Base-by-base conservation (phyloP, 2,113 vertebrate species). In the Archocentrus centrarchus region DNA sequence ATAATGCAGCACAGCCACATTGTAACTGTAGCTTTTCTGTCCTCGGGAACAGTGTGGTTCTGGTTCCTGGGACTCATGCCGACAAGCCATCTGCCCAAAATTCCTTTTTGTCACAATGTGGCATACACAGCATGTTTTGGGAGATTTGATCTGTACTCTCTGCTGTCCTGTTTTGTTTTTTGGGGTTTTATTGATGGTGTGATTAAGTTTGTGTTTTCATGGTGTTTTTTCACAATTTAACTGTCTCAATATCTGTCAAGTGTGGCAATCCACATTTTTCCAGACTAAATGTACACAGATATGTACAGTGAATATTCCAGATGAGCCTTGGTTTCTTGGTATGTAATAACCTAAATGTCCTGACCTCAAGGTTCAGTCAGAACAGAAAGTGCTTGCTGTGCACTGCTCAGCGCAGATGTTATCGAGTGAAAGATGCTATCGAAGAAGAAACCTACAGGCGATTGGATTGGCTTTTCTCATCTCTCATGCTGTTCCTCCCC, bases 31-130 rank as follows among this genome's bases (percentile, higher is more conserved):
- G 75, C 62, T 83, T 93, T 88, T 81, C 58, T 81, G 77, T 86
- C 82, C 64, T 59, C 66, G 15, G 85, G 87, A 81, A 68, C 10
- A 13, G 77, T 77, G 64, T 24, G 75, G 63, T 77, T 78, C 47
- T 64, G 77, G 44, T 86, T 80, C 86, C 66, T 81, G 47, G 87
- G 89, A 90, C 59, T 70, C 88, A 78, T 75, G 75, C 73, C n/a
- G 84, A 77, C 75, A 53, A 70, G 75, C 90, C 91, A 91, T 94
- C 85, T 91, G 91, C 79, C 59, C 24, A 18, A 15, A 82, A 80
- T 79, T 73, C 79, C 15, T 78, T 63, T 88, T 37, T 77, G 83
- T 75, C 59, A 11, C 81, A 85, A 47, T 75, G 79, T 77, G 66
- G 66, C 66, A 73, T 13, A 50, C 7, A 41, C 59, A 75, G 64